Evolutionary conservation across 2,888 invertebrate species (phyloP), one percentile per base, ranked within the genome.

Genomic region (Cephus nigrinus): DNA sequence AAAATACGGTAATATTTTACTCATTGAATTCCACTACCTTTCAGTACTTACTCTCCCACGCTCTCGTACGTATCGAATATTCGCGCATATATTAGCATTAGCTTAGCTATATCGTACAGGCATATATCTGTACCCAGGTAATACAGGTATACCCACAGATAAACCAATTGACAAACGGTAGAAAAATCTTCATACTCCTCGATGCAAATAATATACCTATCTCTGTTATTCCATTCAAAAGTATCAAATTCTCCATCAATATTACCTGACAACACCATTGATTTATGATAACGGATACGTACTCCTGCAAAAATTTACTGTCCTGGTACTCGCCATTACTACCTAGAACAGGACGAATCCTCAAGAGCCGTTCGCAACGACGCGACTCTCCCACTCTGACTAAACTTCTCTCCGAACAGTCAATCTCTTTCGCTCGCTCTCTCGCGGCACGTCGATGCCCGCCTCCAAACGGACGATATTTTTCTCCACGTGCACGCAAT

Each of bases 401-500:
- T 55, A 30, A 71, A 71, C 71, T 33, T 11, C 33, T 33, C 71
- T n/a, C 9, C 71, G 71, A 33, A 30, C 33, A 32, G 33, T 71
- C 33, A 32, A 71, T 71, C 31, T 71, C 55, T 55, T 71, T 71
- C 33, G 33, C 33, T 71, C 71, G 31, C 71, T 71, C 31, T 31
- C 30, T 31, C 71, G 71, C 55, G 71, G 71, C 71, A 33, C 11
- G 31, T 71, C 71, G 31, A 71, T 71, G 31, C 71, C 33, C 71
- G 71, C 71, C 31, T 33, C 71, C 31, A 71, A 71, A 33, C 31
- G 31, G 12, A 33, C 71, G 71, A 33, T 33, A 71, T 71, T 71
- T 71, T 71, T 71, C 23, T 33, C 71, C 30, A 32, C 30, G 71
- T 30, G 71, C 71, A 33, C 33, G 71, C 71, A 71, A 71, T 71